phyloP scores from a whole-genome alignment of 2,888 invertebrate species.

The Deilephila porcellus region DNA sequence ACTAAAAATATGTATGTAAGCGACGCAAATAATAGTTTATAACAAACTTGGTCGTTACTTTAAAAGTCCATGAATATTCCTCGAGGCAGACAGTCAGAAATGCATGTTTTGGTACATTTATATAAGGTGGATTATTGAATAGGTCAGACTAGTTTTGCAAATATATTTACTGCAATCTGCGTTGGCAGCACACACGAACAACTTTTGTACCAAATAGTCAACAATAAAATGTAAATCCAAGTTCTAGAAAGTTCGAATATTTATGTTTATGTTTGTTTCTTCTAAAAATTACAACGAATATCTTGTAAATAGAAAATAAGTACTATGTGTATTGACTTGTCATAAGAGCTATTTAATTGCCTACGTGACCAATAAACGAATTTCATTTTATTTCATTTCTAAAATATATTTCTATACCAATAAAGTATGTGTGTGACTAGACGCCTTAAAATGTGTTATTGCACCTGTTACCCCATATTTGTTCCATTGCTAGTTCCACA shows the following conservation, averaged over 20 bases:
- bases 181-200: constrained; percentile 11
- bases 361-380: no score
- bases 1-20: no score
- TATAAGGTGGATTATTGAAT: constrained; percentile 1
- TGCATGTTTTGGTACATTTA: neutral
- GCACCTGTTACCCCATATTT: no score
- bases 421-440: no score
- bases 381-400: no score
- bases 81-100: neutral
- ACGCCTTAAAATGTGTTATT: no score
- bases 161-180: constrained; percentile 6
- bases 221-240: neutral
- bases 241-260: neutral
- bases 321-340: no score
- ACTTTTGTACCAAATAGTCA: neutral
- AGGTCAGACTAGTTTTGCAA: constrained; percentile 11
- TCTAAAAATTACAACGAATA: no score
- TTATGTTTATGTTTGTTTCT: neutral
- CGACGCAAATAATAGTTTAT: neutral
- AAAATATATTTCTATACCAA: neutral
- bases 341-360: no score
- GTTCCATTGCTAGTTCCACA: no score
- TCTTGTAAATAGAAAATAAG: no score
- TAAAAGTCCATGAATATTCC: neutral
- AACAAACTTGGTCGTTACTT: neutral